phyloP scores from a whole-genome alignment of 37 sponge, comb jelly and placozoan species.

The Agelas oroides region DNA sequence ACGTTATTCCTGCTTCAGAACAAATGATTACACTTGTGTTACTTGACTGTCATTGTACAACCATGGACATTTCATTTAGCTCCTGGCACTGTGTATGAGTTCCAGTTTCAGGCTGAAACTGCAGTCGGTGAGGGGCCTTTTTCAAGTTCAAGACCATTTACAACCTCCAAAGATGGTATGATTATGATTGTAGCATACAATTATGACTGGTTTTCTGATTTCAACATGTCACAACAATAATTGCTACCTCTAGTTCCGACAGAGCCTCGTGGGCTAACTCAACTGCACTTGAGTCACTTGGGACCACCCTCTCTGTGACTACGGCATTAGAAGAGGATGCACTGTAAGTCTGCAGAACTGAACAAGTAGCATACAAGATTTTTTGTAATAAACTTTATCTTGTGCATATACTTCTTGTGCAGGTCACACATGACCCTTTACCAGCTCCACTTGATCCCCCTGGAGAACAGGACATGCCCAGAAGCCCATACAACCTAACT shows the following conservation, averaged over 20 bases:
- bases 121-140: conserved; percentile 24
- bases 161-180: no score
- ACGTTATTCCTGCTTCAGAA: no score
- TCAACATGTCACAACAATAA: neutral
- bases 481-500: neutral
- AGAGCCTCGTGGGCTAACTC: conserved; percentile 11
- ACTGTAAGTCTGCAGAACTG: conserved; percentile 15
- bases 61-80: conserved; percentile 6
- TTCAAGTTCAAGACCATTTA: conserved; percentile 9
- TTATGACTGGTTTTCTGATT: neutral
- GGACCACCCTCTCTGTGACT: conserved; percentile 28
- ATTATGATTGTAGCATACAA: no score
- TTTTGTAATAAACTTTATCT: neutral
- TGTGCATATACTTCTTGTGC: no score
- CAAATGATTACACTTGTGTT: neutral
- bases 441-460: neutral
- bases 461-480: neutral
- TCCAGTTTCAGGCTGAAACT: conserved; percentile 25
- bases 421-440: conserved; percentile 6
- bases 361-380: neutral
- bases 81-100: conserved; percentile 47
- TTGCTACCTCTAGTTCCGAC: neutral
- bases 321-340: conserved; percentile 41
- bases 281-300: conserved; percentile 25
- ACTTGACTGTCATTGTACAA: neutral